These are phyloP conservation scores for Bambusicola thoracicus DNA, from an alignment of 2,113 vertebrate genomes.

Conservation along the genomic window DNA sequence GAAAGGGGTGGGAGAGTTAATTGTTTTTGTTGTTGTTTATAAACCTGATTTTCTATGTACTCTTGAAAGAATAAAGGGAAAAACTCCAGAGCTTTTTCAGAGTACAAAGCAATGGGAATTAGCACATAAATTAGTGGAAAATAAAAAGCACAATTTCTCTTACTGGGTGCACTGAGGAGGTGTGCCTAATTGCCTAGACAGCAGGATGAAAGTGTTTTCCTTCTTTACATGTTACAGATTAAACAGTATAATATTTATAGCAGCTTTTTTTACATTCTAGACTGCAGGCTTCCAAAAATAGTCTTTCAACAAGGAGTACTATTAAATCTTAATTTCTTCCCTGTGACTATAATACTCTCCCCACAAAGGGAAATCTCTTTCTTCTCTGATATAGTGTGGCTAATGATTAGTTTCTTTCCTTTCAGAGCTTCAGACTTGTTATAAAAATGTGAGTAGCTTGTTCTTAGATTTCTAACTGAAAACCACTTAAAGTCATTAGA, in stretches of 20 bases:
- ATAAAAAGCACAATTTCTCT: not conserved
- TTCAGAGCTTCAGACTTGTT: slow-evolving; percentile 15
- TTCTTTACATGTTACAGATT: not conserved
- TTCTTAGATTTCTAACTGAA: slow-evolving; percentile 15
- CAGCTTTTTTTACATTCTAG: not conserved
- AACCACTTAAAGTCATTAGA: not conserved
- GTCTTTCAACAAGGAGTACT: slow-evolving; percentile 1
- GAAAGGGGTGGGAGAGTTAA: not conserved
- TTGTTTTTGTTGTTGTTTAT: not conserved
- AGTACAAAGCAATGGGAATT: not conserved
- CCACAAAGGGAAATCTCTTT: slow-evolving; percentile 8
- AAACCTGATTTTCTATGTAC: not conserved
- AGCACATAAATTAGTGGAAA: not conserved
- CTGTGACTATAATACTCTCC: not conserved
- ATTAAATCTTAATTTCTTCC: not conserved
- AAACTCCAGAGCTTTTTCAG: not conserved
- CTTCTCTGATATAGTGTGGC: not conserved
- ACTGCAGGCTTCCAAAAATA: not conserved
- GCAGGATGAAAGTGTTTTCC: not conserved
- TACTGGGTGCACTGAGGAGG: not conserved
- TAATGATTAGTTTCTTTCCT: slow-evolving; percentile 35
- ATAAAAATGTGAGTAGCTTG: slow-evolving; percentile 1
- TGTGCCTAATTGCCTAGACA: not conserved
- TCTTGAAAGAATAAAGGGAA: not conserved
- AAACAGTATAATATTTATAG: not conserved